phyloP scores from a whole-genome alignment of 2,113 vertebrate genomes.

The Trachemys scripta region DNA sequence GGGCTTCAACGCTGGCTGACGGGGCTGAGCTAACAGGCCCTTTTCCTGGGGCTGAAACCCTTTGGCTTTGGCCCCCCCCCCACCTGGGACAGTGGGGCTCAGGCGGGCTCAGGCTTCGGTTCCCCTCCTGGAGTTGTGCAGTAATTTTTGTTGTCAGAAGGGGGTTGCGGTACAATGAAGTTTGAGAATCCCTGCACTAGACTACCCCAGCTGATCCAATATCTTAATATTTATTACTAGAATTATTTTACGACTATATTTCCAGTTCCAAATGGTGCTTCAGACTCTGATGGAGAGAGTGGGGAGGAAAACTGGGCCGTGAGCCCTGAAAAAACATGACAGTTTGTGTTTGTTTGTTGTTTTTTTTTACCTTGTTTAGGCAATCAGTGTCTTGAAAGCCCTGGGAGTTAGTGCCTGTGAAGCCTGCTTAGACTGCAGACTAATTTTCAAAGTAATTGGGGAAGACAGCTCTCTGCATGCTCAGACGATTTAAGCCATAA shows the following conservation, averaged over 20 bases:
- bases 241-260: not conserved
- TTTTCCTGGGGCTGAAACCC: too few species aligned
- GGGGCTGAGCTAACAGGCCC: too few species aligned
- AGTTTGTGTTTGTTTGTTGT: not conserved
- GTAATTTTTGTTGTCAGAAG: too few species aligned
- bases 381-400: conserved; percentile 14
- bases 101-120: too few species aligned
- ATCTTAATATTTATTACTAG: not conserved
- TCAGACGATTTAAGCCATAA: not conserved
- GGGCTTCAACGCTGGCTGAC: too few species aligned
- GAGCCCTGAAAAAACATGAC: not conserved
- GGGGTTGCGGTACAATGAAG: too few species aligned
- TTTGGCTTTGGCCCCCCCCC: too few species aligned
- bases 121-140: too few species aligned
- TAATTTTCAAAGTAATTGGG: conserved; percentile 11
- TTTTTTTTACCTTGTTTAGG: not conserved
- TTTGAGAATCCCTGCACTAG: not conserved
- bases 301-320: not conserved
- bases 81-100: too few species aligned
- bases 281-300: not conserved
- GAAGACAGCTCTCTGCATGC: conserved; percentile 2
- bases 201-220: not conserved
- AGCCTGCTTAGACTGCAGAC: not conserved
- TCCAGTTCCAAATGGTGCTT: not conserved
- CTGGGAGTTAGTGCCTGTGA: not conserved